Conservation (phyloP, 2,113 vertebrate genomes). For the Cyprinodon variegatus region DNA sequence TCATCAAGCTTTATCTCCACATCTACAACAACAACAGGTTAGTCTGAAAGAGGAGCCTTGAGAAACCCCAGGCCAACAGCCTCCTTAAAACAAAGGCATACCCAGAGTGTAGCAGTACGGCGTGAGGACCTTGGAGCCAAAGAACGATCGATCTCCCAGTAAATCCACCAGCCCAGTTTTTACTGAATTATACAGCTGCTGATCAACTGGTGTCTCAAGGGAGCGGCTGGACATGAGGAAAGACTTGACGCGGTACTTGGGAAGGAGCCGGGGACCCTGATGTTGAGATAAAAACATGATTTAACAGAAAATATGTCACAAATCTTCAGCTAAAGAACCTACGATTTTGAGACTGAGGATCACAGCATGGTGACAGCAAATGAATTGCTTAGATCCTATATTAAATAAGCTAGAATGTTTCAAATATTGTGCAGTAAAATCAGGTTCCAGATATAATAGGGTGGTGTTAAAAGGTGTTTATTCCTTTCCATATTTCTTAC, state of each 20-base stretch:
- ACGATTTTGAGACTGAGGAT: no score
- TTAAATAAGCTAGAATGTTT: not conserved
- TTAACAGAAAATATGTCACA: not conserved
- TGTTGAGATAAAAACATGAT: not conserved
- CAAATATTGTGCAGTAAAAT: not conserved
- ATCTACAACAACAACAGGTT: constrained; percentile 75
- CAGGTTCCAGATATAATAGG: no score
- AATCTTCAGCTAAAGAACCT: not conserved
- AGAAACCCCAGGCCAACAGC: not conserved
- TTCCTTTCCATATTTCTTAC: no score
- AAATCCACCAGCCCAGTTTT: constrained; percentile 83
- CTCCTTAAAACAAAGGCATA: constrained; percentile 43
- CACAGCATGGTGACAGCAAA: not conserved
- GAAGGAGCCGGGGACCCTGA: constrained; percentile 84
- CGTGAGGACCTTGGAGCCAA: constrained; percentile 86
- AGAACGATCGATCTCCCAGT: constrained; percentile 85
- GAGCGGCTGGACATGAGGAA: constrained; percentile 74
- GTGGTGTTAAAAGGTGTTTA: no score
- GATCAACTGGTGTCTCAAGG: constrained; percentile 82
- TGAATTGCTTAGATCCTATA: not conserved
- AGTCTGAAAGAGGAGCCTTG: not conserved
- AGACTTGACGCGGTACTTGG: constrained; percentile 83
- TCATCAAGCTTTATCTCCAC: constrained; percentile 93
- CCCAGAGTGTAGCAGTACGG: constrained; percentile 88
- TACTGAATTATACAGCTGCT: constrained; percentile 82